Conservation (phyloP, 2,888 invertebrate species). For the Leuctra nigra region DNA sequence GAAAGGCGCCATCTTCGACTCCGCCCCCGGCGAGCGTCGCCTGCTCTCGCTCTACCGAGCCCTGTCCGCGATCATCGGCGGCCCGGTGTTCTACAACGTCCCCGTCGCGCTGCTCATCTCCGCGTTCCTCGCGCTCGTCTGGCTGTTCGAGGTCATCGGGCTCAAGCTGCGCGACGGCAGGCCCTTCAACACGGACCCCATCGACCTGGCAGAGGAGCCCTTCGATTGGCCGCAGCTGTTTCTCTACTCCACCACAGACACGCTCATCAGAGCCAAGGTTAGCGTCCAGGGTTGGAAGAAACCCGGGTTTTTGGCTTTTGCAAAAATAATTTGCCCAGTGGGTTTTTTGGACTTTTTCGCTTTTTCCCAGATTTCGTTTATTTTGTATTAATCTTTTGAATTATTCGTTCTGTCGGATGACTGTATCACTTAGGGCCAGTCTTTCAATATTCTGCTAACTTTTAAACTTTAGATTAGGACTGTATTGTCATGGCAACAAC, state of each 20-base stretch:
- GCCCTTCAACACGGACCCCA: constrained; percentile 49
- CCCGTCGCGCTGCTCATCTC: constrained; percentile 49
- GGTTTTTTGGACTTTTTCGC: too few species aligned
- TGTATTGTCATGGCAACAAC: too few species aligned
- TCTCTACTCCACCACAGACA: constrained; percentile 64
- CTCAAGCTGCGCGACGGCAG: constrained; percentile 34
- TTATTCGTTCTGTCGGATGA: too few species aligned
- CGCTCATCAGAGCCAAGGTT: constrained; percentile 55
- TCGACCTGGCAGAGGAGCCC: constrained; percentile 51
- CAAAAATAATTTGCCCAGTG: too few species aligned
- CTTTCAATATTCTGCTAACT: too few species aligned
- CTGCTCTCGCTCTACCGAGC: constrained; percentile 52
- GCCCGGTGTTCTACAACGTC: constrained; percentile 48
- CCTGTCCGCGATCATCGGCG: constrained; percentile 52
- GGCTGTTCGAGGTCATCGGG: constrained; percentile 50
- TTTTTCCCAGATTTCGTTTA: too few species aligned
- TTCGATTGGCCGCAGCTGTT: constrained; percentile 62
- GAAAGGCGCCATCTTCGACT: constrained; percentile 63
- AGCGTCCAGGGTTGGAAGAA: too few species aligned
- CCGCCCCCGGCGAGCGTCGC: constrained; percentile 59
- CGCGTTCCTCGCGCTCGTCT: constrained; percentile 51
- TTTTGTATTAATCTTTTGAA: too few species aligned
- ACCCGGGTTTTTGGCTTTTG: not conserved
- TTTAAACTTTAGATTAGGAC: too few species aligned
- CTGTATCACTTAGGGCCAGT: too few species aligned